Evolutionary conservation across 2,797 vertebrate genomes (phyloP), one percentile per base, ranked within the genome.

Genomic region (Tamandua tetradactyla): DNA sequence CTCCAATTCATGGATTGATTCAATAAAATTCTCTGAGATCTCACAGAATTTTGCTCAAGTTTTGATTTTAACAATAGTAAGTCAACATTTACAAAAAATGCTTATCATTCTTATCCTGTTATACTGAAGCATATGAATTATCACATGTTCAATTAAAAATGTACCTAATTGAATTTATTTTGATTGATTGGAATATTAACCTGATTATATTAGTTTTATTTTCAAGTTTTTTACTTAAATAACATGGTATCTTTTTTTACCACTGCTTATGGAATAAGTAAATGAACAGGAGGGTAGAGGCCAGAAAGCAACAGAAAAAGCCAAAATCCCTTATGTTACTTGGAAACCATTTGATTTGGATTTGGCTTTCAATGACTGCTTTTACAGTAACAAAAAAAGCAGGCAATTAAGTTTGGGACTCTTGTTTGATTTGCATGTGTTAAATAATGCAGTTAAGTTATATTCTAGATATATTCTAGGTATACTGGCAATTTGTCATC

Each of bases 361-460:
- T 68, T 90, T 95, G 20, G 5, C 14, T 76, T 72, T 91, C 64
- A 90, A 84, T 9, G 30, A 42, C 7, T 96, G 2, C 13, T 72
- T 83, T 87, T 62, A 88, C 0, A 83, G 30, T 44, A 75, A 84
- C 35, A 82, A 23, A 55, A 87, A 83, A 37, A 74, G 6, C 27
- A 82, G 2, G 17, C 2, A 5, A 47, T 49, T 62, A 42, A 12
- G 59, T 76, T 87, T 68, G 15, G 7, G 57, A 81, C 66, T 37
- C 44, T 25, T 87, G 18, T 69, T 76, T 76, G 47, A 62, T 40
- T 72, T 66, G 35, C 5, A 83, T 20, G 22, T 69, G n/a, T 52
- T 81, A 87, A 85, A 49, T 87, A 86, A 75, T 92, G 95, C 49
- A 84, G 61, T 59, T 87, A 87, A 93, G 87, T 66, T 79, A 23